Conservation (phyloP, 2,888 invertebrate species). For the Myathropa florea region DNA sequence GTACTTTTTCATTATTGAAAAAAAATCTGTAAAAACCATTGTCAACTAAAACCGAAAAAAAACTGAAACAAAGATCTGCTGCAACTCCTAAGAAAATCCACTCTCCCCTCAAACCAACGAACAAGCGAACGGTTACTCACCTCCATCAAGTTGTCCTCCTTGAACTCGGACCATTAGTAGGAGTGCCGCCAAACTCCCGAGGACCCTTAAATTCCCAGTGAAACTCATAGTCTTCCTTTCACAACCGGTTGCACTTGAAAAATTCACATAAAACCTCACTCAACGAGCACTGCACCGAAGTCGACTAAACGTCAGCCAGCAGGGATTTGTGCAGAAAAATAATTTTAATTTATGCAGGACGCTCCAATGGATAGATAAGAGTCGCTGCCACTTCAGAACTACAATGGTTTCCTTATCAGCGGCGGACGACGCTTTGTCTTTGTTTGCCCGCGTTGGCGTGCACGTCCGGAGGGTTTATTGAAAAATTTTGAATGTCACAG, state of each 20-base stretch:
- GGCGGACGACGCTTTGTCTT: not conserved
- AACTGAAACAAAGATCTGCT: too few relatives aligned
- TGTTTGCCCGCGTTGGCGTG: not conserved
- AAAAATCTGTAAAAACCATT: too few relatives aligned
- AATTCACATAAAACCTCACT: constrained; percentile 23
- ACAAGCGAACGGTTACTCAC: not conserved
- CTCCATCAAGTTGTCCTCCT: constrained; percentile 18
- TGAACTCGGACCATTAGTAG: not conserved
- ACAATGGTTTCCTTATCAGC: constrained; percentile 41
- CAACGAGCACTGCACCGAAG: not conserved
- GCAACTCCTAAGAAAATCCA: too few relatives aligned
- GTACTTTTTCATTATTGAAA: not conserved
- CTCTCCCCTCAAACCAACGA: too few relatives aligned
- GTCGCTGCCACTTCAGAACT: constrained; percentile 47
- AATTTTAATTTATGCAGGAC: constrained; percentile 46
- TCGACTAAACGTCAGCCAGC: constrained; percentile 24
- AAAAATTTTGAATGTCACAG: not conserved
- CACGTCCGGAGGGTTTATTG: constrained; percentile 15
- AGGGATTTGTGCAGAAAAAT: constrained; percentile 2
- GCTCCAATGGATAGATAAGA: constrained; percentile 31
- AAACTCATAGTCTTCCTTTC: constrained; percentile 27
- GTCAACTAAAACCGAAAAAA: too few relatives aligned
- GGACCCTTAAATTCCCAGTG: constrained; percentile 1
- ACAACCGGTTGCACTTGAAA: not conserved
- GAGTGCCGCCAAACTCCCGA: not conserved